Base-by-base conservation (phyloP, 2,888 invertebrate species). In the Mamestra brassicae region DNA sequence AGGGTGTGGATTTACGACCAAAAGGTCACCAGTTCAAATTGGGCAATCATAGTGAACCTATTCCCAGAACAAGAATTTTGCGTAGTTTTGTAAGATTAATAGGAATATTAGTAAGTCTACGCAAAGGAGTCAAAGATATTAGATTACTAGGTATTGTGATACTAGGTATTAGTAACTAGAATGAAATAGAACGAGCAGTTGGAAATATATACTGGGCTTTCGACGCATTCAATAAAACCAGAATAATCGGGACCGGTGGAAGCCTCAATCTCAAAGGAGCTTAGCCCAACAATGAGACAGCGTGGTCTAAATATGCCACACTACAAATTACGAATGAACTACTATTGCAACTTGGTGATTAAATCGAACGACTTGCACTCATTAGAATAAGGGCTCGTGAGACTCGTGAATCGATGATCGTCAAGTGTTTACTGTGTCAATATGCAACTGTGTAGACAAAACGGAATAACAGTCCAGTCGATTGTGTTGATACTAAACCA, bases 21-120 rank as follows among this genome's bases (percentile, higher is more conserved):
- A 86, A 86, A 86, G 87, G 87, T 86, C 81, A 86, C 76, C 65
- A 80, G 86, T 81, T 86, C 83, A 85, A 85, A 79, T 86, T 86
- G 81, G 81, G 75, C 80, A 86, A 85, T 79, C 83, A 81, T 76
- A 78, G 69, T 85, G 83, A 85, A 86, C 83, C 73, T 45, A 84
- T 82, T 86, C 78, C 34, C 50, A 57, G 76, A 74, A 78, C 86
- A 65, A 81, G 78, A 71, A 78, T 81, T 84, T 84, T 78, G 81
- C 75, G 76, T 78, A 84, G 85, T 76, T 86, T 85, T 81, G 74
- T 66, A 73, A 84, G 74, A 85, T 76, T 84, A 77, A 81, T 85
- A 76, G 74, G 70, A 78, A 73, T 76, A 75, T 78, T 84, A 63
- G 68, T 74, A 71, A 84, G 72, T 83, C 36, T 72, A 83, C 83